Evolutionary conservation across 2,888 invertebrate genomes (phyloP).

Genomic region (Caenorhabditis sp.): DNA sequence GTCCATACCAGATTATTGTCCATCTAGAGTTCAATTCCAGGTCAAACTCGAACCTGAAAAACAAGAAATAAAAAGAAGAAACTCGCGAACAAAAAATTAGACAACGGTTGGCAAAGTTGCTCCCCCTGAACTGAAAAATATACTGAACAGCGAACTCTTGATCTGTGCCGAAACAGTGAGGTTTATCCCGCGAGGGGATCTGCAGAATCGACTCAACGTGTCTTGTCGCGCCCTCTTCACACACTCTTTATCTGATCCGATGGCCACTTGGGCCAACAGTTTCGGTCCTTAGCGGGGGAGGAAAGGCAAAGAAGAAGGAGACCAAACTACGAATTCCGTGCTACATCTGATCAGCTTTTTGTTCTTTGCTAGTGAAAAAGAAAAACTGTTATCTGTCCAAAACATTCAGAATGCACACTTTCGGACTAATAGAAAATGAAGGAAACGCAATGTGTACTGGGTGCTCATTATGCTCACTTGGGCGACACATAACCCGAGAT

Average conservation of each 20-base stretch:
- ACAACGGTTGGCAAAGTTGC: background rate
- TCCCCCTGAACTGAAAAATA: too few relatives aligned
- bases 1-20: background rate
- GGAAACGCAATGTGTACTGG: background rate
- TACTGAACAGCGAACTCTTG: background rate
- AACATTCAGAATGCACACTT: too few relatives aligned
- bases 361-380: too few relatives aligned
- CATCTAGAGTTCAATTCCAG: background rate
- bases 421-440: too few relatives aligned
- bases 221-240: too few relatives aligned
- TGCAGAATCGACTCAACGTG: background rate
- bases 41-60: background rate
- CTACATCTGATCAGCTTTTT: too few relatives aligned
- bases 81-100: background rate
- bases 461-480: background rate
- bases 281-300: background rate
- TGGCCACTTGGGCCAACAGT: background rate
- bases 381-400: too few relatives aligned
- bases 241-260: background rate
- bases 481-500: background rate
- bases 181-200: background rate
- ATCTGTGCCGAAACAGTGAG: background rate
- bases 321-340: conserved; percentile 6
- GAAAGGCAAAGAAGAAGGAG: background rate
- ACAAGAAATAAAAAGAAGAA: background rate